These are phyloP conservation scores for Pristionchus arcanus DNA, from an alignment of 2,888 invertebrate genomes.

Conservation along the genomic window DNA sequence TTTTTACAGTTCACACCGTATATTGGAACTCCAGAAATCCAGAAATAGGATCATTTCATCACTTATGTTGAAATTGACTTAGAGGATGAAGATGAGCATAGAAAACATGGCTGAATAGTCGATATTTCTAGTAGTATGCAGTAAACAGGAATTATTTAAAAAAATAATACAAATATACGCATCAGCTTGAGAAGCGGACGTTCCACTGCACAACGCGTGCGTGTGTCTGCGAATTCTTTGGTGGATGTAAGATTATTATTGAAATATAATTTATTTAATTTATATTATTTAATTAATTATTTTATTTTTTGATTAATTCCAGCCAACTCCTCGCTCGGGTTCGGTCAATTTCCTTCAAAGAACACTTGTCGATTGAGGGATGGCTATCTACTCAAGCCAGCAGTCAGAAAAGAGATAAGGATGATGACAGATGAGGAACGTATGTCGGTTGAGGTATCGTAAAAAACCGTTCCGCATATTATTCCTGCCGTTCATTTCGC, in stretches of 20 bases:
- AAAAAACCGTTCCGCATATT: no score
- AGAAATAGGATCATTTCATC: not conserved
- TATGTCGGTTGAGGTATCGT: constrained; percentile 58
- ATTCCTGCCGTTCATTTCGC: no score
- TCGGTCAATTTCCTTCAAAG: not conserved
- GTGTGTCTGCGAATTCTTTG: constrained; percentile 55
- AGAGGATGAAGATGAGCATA: no score
- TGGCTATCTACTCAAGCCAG: constrained; percentile 67
- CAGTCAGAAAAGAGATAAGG: constrained; percentile 66
- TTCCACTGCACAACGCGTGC: constrained; percentile 14
- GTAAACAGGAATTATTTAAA: no score
- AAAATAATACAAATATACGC: not conserved
- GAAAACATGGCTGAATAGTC: not conserved
- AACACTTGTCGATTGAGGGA: constrained; percentile 60
- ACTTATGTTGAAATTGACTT: no score
- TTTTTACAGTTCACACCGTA: no score
- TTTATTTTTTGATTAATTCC: no score
- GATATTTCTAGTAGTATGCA: no score
- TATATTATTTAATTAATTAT: no score
- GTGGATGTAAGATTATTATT: constrained; percentile 53
- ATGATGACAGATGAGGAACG: constrained; percentile 65
- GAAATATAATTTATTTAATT: not conserved
- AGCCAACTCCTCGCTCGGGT: constrained; percentile 21
- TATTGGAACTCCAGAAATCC: not conserved
- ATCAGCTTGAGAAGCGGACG: constrained; percentile 27